Evolutionary conservation across 2,888 invertebrate species (phyloP).

Genomic region (Griposia aprilina): DNA sequence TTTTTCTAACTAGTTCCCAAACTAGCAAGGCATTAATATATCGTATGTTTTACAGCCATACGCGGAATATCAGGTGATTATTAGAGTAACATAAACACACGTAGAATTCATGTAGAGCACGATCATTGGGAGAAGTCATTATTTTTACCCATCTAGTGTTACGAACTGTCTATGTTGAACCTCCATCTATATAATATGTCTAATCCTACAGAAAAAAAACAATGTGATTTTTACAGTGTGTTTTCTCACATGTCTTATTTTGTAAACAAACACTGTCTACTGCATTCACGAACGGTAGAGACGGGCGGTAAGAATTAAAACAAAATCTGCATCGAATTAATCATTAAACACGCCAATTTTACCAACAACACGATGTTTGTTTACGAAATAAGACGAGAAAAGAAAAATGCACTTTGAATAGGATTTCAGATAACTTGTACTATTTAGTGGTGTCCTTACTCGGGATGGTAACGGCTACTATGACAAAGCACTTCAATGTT

Average conservation of each 20-base stretch:
- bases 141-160: not conserved
- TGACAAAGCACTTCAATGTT: not conserved
- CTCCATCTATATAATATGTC: not conserved
- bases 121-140: slow-evolving; percentile 21
- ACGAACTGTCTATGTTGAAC: not conserved
- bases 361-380: not conserved
- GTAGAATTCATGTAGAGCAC: slow-evolving; percentile 52
- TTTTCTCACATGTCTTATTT: slow-evolving; percentile 28
- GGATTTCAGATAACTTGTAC: not conserved
- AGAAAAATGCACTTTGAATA: not conserved
- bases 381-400: slow-evolving; percentile 13
- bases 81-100: slow-evolving; percentile 43
- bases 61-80: slow-evolving; percentile 90
- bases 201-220: not conserved
- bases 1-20: not conserved
- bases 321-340: slow-evolving; percentile 8
- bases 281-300: not conserved
- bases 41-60: slow-evolving; percentile 82
- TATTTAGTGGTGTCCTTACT: not conserved
- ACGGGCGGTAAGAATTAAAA: not conserved
- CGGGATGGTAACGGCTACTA: slow-evolving; percentile 1
- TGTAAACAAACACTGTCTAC: slow-evolving; percentile 3
- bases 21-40: slow-evolving; percentile 45
- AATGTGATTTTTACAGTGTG: not conserved
- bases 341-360: not conserved